These are phyloP conservation scores for Mongoloraphidia duomilia DNA, from an alignment of 2,888 invertebrate species.

Conservation along the genomic window DNA sequence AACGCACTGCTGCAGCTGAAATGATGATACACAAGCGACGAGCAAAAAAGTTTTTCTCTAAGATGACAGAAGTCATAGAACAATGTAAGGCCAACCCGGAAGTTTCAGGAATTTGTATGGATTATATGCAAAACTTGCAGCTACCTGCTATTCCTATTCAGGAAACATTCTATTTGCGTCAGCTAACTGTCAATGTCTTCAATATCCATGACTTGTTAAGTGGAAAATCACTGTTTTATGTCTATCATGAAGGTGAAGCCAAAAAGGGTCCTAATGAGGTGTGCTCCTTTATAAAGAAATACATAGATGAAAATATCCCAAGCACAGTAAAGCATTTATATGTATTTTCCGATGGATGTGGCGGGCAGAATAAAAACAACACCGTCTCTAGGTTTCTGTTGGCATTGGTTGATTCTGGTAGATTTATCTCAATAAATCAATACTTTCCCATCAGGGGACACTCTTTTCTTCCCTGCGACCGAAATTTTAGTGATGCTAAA, in stretches of 20 bases:
- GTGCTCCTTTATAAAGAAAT: conserved; percentile 8
- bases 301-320: conserved; percentile 2
- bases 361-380: too few species aligned
- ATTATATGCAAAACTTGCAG: conserved; percentile 14
- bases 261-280: conserved; percentile 10
- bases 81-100: conserved; percentile 7
- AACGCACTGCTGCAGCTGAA: conserved; percentile 11
- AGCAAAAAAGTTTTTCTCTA: conserved; percentile 12
- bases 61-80: conserved; percentile 6
- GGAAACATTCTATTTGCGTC: conserved; percentile 14
- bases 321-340: conserved; percentile 9
- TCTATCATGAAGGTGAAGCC: conserved; percentile 7
- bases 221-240: conserved; percentile 8
- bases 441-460: conserved; percentile 8
- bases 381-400: conserved; percentile 1
- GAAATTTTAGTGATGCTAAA: too few species aligned
- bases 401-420: not conserved
- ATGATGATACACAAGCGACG: conserved; percentile 9
- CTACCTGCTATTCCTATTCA: conserved; percentile 13
- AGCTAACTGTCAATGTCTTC: conserved; percentile 12
- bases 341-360: conserved; percentile 10
- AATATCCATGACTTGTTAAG: conserved; percentile 10
- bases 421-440: conserved; percentile 5
- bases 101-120: conserved; percentile 10
- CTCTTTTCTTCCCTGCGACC: conserved; percentile 4